Evolutionary conservation across 2,888 invertebrate species (phyloP).

Genomic region (Ectemnius continuus): DNA sequence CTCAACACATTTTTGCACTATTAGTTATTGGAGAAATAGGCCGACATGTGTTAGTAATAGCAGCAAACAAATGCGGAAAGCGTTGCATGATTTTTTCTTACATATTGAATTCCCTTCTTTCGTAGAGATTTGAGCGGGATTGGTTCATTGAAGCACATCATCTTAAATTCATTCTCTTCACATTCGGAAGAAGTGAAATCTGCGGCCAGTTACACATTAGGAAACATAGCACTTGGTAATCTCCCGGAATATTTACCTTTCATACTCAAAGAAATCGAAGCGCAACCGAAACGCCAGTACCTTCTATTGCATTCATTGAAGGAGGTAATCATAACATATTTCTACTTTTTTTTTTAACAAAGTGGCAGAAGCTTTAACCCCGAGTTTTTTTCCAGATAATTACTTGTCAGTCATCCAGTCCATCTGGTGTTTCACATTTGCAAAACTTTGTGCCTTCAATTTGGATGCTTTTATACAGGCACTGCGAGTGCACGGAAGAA

Average conservation of each 20-base stretch:
- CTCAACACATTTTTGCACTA: constrained; percentile 94
- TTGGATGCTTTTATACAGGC: constrained; percentile 95
- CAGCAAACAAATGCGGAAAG: too few relatives aligned
- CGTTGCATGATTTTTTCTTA: neutral
- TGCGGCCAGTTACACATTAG: constrained; percentile 97
- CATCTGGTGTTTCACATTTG: constrained; percentile 80
- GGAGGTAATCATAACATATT: constrained; percentile 83
- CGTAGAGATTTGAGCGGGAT: constrained; percentile 88
- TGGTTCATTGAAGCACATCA: constrained; percentile 86
- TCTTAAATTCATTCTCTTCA: constrained; percentile 92
- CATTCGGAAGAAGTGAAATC: constrained; percentile 98
- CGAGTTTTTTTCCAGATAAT: constrained; percentile 79
- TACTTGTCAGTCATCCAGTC: constrained; percentile 81
- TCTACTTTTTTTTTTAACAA: too few relatives aligned
- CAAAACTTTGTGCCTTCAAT: constrained; percentile 89
- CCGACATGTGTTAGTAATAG: constrained; percentile 87
- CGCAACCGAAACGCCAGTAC: constrained; percentile 96
- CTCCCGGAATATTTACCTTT: constrained; percentile 95
- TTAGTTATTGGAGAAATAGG: constrained; percentile 98
- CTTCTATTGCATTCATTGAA: constrained; percentile 97
- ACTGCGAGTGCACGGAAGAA: constrained; percentile 98
- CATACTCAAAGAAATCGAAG: constrained; percentile 94
- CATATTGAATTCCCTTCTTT: constrained; percentile 35
- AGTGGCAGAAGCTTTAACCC: too few relatives aligned
- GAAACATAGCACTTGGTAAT: constrained; percentile 97